Evolutionary conservation across 2,888 invertebrate genomes (phyloP), one percentile per base, ranked within the genome.

Genomic region (Synanthedon tipuliformis): DNA sequence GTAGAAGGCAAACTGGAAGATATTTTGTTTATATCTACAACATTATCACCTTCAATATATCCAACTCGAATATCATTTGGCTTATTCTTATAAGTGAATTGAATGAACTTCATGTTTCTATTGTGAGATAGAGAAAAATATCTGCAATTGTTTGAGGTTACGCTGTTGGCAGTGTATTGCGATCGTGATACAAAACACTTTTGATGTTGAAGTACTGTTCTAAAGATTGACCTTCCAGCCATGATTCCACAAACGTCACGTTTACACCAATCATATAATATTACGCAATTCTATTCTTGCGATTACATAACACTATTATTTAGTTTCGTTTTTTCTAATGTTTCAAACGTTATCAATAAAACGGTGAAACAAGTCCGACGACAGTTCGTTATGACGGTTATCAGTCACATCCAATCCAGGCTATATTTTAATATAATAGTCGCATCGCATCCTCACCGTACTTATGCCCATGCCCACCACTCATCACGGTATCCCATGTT

Each of bases 51-150:
- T 1, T 90, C 86, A 40, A 93, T 82, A 59, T 90, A 91, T 3
- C 94, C 95, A n/a, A 93, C 83, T n/a, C 91, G 89, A 53, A 90
- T 84, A 1, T 89, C 88, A 0, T 86, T 85, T 0, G 92, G 90
- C 49, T 87, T 85, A 60, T 89, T 58, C n/a, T 66, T 67, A 40
- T 75, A 83, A 50, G 83, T 78, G 72, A 92, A 94, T 67, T 94
- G 94, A 50, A 94, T 90, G 61, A 93, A 90, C 65, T 93, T 91
- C 92, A 92, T 91, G 41, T 85, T 89, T 66, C 53, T 71, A 61
- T 51, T 62, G 18, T 58, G 61, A 54, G 72, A 66, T 54, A 71
- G 56, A 34, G 83, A 74, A 59, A 83, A 77, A 55, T 57, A 57
- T 58, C 71, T 63, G 18, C 54, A 51, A 50, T 56, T 57, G 50